Base-by-base conservation (phyloP, 2,113 vertebrate species). In the Cathartes aura region DNA sequence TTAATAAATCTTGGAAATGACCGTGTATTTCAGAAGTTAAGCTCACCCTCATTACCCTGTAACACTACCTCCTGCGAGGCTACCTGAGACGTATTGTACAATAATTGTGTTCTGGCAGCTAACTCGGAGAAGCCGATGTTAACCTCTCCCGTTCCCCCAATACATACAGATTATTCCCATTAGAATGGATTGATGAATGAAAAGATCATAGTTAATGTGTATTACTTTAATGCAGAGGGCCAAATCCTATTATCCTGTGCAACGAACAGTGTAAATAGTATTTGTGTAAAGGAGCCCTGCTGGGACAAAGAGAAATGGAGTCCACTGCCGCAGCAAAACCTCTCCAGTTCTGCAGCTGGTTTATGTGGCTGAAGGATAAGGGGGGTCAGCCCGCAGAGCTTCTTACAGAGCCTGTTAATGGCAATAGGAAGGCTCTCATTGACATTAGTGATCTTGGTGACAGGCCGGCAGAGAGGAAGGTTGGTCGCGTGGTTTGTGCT, bases 231-330 rank as follows among this genome's bases (percentile, higher is more conserved):
- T 82, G 88, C 56, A 94, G 78, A 90, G 70, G 93, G 66, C 91
- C 89, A 97, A 97, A 97, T 96, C 95, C 94, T 90, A 96, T 96
- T 97, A 97, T 85, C 81, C 93, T 91, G 94, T 95, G 63, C 88
- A 96, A 80, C 11, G 0, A 74, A 80, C 88, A 89, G 66, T 53
- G 73, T 80, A 91, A 96, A 87, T 45, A 79, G 66, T 64, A 52
- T 94, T 94, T 94, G 87, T 93, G 70, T 48, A 87, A 91, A 79
- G 83, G 34, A 96, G 45, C 29, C 87, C 87, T 16, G 1, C 58
- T 47, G 81, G 87, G 91, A 95, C 23, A 30, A 40, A 83, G 40
- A 74, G 89, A 66, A 97, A 82, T 45, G 81, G 83, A 96, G 45
- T 26, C 17, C 0, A 6, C 66, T 86, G 56, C 66, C 1, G 0